A percentile compares a stretch with the other conserved stretches of the same genome.
Conservation (phyloP, 2,113 vertebrate species). For the Microcebus lehilahytsara region DNA sequence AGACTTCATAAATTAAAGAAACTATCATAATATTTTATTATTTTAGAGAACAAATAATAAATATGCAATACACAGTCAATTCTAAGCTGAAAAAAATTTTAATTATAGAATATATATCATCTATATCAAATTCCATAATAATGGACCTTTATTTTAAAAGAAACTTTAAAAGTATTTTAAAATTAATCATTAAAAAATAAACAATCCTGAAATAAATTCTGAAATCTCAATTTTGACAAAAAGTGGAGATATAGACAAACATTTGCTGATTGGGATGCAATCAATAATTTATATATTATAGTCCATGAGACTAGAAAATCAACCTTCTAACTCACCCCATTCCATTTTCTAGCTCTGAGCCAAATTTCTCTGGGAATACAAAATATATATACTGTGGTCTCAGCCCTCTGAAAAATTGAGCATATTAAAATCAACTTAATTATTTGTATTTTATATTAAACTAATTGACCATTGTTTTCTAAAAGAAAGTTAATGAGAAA, state of each 20-base stretch:
- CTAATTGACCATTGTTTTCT: background rate
- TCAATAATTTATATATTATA: background rate
- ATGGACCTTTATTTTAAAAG: background rate
- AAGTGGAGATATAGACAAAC: background rate
- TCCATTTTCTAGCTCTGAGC: background rate
- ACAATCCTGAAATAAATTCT: background rate
- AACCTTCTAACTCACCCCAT: background rate
- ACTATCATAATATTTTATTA: background rate
- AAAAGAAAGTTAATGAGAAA: background rate
- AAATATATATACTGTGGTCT: background rate
- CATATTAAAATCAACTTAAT: background rate
- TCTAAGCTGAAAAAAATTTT: background rate
- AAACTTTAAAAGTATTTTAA: background rate
- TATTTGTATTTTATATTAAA: background rate
- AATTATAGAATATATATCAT: background rate
- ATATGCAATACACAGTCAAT: background rate
- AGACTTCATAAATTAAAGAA: background rate
- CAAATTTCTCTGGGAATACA: background rate
- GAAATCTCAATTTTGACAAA: background rate
- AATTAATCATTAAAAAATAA: background rate
- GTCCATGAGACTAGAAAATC: background rate
- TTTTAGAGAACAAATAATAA: background rate
- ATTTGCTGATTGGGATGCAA: background rate
- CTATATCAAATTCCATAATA: background rate
- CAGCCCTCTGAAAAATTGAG: background rate